These are phyloP conservation scores for Cacoxenus indagator DNA, from an alignment of 2,888 invertebrate species.

Conservation along the genomic window DNA sequence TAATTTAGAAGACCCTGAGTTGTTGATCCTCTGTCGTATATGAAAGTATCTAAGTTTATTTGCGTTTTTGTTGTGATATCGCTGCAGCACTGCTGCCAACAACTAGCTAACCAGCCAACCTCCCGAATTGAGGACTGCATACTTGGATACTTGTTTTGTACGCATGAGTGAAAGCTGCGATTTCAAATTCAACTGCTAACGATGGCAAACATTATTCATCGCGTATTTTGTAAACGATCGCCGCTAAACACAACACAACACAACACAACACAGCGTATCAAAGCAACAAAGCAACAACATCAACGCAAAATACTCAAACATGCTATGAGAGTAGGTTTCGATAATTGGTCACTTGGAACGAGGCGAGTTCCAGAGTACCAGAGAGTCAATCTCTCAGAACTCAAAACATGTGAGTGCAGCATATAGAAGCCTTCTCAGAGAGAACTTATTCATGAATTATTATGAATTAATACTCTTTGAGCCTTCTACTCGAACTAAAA, in stretches of 20 bases:
- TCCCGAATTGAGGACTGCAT: background rate
- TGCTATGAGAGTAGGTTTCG: background rate
- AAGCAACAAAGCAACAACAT: background rate
- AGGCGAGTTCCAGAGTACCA: no score
- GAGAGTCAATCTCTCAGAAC: background rate
- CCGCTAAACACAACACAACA: background rate
- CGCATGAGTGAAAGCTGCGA: conserved; percentile 63
- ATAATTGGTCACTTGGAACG: conserved; percentile 9
- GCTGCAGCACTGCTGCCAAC: conserved; percentile 1
- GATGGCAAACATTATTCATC: conserved; percentile 20
- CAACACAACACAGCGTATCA: no score
- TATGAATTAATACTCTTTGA: no score
- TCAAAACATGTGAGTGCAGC: background rate
- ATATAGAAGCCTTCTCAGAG: no score
- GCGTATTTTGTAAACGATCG: background rate
- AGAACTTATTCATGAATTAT: no score
- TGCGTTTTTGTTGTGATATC: background rate
- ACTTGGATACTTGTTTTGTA: conserved; percentile 28
- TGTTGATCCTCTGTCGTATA: no score
- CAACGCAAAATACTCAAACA: background rate
- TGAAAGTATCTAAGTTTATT: background rate
- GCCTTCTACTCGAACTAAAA: background rate
- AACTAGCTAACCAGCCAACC: background rate
- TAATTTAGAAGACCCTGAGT: no score
- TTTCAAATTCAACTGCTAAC: conserved; percentile 35